These are phyloP conservation scores for Channa maculata DNA, from an alignment of 2,113 vertebrate species.

Conservation along the genomic window DNA sequence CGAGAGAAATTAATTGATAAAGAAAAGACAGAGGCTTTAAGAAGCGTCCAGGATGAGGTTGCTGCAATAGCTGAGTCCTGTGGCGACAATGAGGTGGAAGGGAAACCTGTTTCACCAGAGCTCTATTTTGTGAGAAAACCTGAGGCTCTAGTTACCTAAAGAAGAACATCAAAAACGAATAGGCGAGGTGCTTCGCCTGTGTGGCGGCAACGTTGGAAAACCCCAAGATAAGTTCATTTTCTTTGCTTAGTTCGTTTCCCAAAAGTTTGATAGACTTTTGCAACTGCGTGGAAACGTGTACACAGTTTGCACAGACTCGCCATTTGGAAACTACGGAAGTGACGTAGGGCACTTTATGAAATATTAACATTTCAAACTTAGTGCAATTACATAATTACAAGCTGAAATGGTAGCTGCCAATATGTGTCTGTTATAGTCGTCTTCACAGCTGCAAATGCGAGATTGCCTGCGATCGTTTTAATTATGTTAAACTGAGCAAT, in stretches of 20 bases:
- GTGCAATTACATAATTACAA: slow-evolving; percentile 17
- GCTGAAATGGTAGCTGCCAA: slow-evolving; percentile 52
- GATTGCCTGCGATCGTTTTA: slow-evolving; percentile 65
- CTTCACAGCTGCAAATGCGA: slow-evolving; percentile 22
- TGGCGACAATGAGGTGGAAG: slow-evolving; percentile 64
- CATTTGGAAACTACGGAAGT: too few species aligned
- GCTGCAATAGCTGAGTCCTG: slow-evolving; percentile 71
- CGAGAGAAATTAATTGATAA: not conserved
- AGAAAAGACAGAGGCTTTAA: slow-evolving; percentile 12
- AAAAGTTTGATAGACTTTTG: too few species aligned
- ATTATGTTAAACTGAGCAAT: slow-evolving; percentile 65
- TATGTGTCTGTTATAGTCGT: slow-evolving; percentile 26
- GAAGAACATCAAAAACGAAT: too few species aligned
- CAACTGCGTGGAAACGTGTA: too few species aligned
- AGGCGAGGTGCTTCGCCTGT: too few species aligned
- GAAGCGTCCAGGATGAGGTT: slow-evolving; percentile 52
- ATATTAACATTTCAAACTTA: not conserved
- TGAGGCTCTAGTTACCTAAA: slow-evolving; percentile 36
- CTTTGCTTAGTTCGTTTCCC: too few species aligned
- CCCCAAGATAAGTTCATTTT: too few species aligned
- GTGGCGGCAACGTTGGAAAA: too few species aligned
- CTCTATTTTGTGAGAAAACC: slow-evolving; percentile 34
- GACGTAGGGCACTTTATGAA: too few species aligned
- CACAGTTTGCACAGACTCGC: too few species aligned
- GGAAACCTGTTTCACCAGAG: slow-evolving; percentile 32